phyloP scores from a whole-genome alignment of 1,140 invertebrate species.

The Camponotus vicinus region DNA sequence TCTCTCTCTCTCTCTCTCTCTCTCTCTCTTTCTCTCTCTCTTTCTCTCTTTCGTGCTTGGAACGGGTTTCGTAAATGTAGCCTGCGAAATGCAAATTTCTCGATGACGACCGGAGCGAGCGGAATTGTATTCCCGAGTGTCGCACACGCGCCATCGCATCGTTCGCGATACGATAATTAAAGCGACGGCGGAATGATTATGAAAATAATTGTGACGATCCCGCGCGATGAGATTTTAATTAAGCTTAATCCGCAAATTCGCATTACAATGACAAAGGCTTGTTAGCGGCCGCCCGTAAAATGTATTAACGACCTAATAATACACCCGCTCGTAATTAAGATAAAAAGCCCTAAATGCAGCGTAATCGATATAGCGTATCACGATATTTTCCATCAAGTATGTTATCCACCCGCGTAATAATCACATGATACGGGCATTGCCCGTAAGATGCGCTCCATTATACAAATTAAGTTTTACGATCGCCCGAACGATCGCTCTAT shows the following conservation, averaged over 20 bases:
- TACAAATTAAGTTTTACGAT: slow-evolving; percentile 65
- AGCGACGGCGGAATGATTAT: slow-evolving; percentile 55
- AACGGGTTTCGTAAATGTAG: slow-evolving; percentile 36
- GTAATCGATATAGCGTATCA: slow-evolving; percentile 60
- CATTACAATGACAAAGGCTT: slow-evolving; percentile 55
- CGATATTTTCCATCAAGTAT: slow-evolving; percentile 60
- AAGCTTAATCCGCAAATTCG: slow-evolving; percentile 55
- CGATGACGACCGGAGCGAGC: slow-evolving; percentile 28
- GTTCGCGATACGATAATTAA: slow-evolving; percentile 46
- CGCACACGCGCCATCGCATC: slow-evolving; percentile 15
- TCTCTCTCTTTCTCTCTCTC: too few species aligned
- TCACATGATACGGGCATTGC: slow-evolving; percentile 24
- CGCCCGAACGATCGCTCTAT: slow-evolving; percentile 29
- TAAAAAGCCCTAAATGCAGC: slow-evolving; percentile 56
- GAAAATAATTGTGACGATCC: slow-evolving; percentile 64
- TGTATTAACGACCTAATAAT: slow-evolving; percentile 71
- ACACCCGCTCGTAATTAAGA: slow-evolving; percentile 62
- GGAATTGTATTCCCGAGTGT: slow-evolving; percentile 38
- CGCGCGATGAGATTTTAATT: slow-evolving; percentile 51
- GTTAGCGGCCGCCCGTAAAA: slow-evolving; percentile 54
- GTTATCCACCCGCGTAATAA: slow-evolving; percentile 64
- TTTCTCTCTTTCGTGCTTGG: too few species aligned
- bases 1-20: too few species aligned
- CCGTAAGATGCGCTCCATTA: slow-evolving; percentile 47
- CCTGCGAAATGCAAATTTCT: slow-evolving; percentile 56